phyloP scores from a whole-genome alignment of 2,113 vertebrate genomes.

The Pollachius pollachius region DNA sequence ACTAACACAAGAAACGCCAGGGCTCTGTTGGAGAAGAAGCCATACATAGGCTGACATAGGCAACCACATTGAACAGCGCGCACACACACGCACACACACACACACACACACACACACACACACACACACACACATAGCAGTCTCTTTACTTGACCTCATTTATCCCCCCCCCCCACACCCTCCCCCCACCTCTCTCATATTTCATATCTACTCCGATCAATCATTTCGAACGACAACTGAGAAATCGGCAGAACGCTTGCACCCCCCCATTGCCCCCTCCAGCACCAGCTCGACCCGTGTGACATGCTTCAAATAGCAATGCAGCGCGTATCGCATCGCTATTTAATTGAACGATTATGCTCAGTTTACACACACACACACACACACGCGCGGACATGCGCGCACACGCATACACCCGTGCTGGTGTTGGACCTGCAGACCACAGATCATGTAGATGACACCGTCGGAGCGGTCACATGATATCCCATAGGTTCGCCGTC shows the following conservation, averaged over 20 bases:
- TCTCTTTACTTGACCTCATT: neutral
- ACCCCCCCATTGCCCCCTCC: too few relatives aligned
- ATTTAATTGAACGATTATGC: constrained; percentile 1
- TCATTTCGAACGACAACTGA: constrained; percentile 29
- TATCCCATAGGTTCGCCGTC: too few relatives aligned
- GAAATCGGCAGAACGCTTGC: neutral
- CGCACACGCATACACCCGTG: too few relatives aligned
- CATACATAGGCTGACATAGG: neutral
- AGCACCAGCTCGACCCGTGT: constrained; percentile 1
- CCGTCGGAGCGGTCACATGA: too few relatives aligned
- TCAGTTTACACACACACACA: neutral
- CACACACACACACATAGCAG: neutral
- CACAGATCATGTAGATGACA: too few relatives aligned
- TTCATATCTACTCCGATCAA: constrained; percentile 22
- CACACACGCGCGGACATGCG: too few relatives aligned
- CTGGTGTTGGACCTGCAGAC: too few relatives aligned
- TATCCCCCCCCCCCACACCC: neutral
- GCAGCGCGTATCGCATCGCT: neutral
- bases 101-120: neutral
- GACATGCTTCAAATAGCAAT: constrained; percentile 20
- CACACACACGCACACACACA: too few relatives aligned
- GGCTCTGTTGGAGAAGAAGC: too few relatives aligned
- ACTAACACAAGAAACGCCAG: too few relatives aligned
- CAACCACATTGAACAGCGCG: too few relatives aligned
- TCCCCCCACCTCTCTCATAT: neutral